These are phyloP conservation scores for Sebastes kiyomatsui DNA, from an alignment of 2,797 vertebrate genomes.

Conservation along the genomic window DNA sequence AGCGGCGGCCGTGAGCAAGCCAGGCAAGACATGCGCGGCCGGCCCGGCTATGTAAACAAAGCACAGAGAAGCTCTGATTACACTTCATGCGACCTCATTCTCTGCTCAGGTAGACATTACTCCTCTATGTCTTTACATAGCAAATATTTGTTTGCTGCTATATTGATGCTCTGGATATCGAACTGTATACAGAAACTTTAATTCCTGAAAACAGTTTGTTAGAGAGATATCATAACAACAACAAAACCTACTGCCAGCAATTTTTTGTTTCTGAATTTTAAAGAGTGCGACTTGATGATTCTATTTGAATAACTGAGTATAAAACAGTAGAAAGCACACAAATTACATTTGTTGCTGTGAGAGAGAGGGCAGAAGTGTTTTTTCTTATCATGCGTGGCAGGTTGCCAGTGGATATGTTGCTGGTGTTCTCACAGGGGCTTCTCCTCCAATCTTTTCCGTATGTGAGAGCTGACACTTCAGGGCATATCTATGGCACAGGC, in stretches of 20 bases:
- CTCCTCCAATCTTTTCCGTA: slow-evolving; percentile 61
- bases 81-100: neutral
- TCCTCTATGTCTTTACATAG: neutral
- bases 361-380: slow-evolving; percentile 52
- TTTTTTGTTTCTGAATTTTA: slow-evolving; percentile 6
- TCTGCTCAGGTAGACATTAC: neutral
- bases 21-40: too few relatives aligned
- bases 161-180: neutral
- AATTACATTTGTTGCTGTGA: slow-evolving; percentile 57
- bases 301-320: slow-evolving; percentile 20
- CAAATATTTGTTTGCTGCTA: neutral
- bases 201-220: neutral
- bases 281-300: neutral
- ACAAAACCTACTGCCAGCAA: neutral
- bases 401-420: slow-evolving; percentile 68
- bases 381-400: slow-evolving; percentile 73
- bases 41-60: neutral
- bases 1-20: fast-evolving
- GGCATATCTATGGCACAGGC: slow-evolving; percentile 70
- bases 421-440: slow-evolving; percentile 57
- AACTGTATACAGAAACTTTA: neutral
- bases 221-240: neutral
- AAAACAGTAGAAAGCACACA: slow-evolving; percentile 40
- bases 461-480: slow-evolving; percentile 75
- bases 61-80: neutral